Conservation (phyloP, 23 tunicate species). For the Ciona savignyi region DNA sequence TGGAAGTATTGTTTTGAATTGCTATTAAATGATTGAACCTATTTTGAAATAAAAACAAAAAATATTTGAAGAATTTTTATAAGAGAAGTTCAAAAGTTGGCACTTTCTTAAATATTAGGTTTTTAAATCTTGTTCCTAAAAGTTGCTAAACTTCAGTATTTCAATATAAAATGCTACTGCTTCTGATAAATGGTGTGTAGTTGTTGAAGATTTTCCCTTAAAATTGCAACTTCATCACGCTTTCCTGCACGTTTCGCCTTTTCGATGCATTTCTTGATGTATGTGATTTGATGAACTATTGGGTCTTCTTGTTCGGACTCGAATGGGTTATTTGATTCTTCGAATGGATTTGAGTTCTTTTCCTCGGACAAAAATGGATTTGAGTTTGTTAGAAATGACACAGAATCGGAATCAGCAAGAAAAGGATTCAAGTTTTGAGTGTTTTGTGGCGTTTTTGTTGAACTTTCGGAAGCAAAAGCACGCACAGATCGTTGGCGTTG, state of each 20-base stretch:
- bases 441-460: not conserved
- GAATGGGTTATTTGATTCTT: not conserved
- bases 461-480: slow-evolving; percentile 16
- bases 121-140: too few relatives aligned
- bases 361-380: slow-evolving; percentile 11
- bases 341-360: not conserved
- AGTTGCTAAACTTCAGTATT: too few relatives aligned
- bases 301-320: slow-evolving; percentile 20
- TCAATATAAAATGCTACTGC: not conserved
- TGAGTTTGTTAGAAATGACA: not conserved
- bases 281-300: slow-evolving; percentile 53
- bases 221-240: slow-evolving; percentile 50
- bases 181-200: slow-evolving; percentile 26
- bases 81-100: too few relatives aligned
- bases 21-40: too few relatives aligned
- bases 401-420: not conserved
- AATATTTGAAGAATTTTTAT: too few relatives aligned
- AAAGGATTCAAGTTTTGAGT: slow-evolving; percentile 6
- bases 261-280: slow-evolving; percentile 52
- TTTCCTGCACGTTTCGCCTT: slow-evolving; percentile 44
- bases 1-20: too few relatives aligned
- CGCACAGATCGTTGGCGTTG: slow-evolving; percentile 12
- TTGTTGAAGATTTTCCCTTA: slow-evolving; percentile 48
- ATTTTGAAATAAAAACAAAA: too few relatives aligned
- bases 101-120: too few relatives aligned